These are phyloP conservation scores for Decapterus maruadsi DNA, from an alignment of 2,797 vertebrate species.

Conservation along the genomic window DNA sequence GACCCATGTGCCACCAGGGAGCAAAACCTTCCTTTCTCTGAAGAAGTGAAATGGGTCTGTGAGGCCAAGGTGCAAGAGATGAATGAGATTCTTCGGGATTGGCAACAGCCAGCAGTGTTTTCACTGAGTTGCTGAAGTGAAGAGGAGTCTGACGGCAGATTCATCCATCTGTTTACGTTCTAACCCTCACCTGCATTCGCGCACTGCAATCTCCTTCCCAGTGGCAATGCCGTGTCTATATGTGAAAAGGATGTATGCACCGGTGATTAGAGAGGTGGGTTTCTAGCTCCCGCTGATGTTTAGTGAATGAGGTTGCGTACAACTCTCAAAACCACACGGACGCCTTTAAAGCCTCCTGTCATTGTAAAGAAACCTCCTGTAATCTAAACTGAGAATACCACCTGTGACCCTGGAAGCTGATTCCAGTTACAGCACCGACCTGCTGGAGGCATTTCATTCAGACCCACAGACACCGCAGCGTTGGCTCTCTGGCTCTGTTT, in stretches of 20 bases:
- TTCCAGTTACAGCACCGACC: constrained; percentile 28
- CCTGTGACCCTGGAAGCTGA: constrained; percentile 28
- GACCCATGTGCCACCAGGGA: not conserved
- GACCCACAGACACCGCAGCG: constrained; percentile 21
- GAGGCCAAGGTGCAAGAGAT: not conserved
- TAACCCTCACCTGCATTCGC: not conserved
- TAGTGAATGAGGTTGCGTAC: not conserved
- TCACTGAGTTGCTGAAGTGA: constrained; percentile 4
- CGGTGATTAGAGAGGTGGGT: constrained; percentile 9
- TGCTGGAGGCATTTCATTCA: constrained; percentile 53
- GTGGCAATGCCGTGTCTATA: not conserved
- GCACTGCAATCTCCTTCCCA: not conserved
- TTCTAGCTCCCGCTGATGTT: not conserved
- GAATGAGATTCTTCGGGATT: constrained; percentile 19
- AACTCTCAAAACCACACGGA: constrained; percentile 1
- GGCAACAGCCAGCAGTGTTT: not conserved
- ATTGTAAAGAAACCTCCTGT: constrained; percentile 6
- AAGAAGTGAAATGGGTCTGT: not conserved
- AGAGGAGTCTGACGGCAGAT: not conserved
- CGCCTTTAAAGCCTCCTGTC: not conserved
- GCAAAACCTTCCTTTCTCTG: not conserved
- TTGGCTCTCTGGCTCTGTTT: constrained; percentile 39
- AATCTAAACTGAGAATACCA: constrained; percentile 15
- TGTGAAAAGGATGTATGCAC: not conserved
- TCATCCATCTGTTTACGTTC: not conserved